phyloP scores from a whole-genome alignment of 2,888 invertebrate species.

The Germaria angustata region DNA sequence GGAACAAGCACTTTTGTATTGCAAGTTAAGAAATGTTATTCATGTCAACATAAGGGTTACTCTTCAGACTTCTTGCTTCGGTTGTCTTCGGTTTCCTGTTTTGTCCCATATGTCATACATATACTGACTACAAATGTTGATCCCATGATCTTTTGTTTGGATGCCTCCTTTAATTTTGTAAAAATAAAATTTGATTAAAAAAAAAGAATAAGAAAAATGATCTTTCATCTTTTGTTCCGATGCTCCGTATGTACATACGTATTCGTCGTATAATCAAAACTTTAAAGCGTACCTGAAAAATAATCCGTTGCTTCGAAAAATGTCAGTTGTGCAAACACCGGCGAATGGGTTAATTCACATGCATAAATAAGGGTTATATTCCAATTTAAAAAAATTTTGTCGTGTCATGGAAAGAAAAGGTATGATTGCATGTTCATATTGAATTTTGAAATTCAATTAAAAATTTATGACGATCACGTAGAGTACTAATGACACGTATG shows the following conservation, averaged over 20 bases:
- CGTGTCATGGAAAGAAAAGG: slow-evolving; percentile 49
- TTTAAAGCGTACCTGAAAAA: slow-evolving; percentile 47
- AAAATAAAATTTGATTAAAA: slow-evolving; percentile 34
- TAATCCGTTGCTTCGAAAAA: slow-evolving; percentile 51
- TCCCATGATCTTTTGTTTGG: slow-evolving; percentile 63
- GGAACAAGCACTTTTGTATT: slow-evolving; percentile 2
- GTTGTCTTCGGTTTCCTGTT: slow-evolving; percentile 57
- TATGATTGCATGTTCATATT: slow-evolving; percentile 51
- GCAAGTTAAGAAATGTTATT: slow-evolving; percentile 59
- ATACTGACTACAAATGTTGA: slow-evolving; percentile 44
- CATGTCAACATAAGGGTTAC: slow-evolving; percentile 63
- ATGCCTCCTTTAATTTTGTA: slow-evolving; percentile 41
- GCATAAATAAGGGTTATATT: slow-evolving; percentile 54
- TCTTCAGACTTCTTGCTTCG: slow-evolving; percentile 34
- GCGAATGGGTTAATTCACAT: slow-evolving; percentile 61
- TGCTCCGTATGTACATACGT: too few species aligned
- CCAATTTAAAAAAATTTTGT: slow-evolving; percentile 45
- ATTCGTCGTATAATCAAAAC: slow-evolving; percentile 10
- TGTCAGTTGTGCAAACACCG: slow-evolving; percentile 62
- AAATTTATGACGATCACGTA: slow-evolving; percentile 65
- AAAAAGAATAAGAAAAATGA: slow-evolving; percentile 56
- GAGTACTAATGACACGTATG: slow-evolving; percentile 51
- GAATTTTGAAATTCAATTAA: slow-evolving; percentile 66
- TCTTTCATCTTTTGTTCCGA: slow-evolving; percentile 52
- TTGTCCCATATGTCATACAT: slow-evolving; percentile 35